phyloP scores from a whole-genome alignment of 2,113 vertebrate species.

The Clarias magur region DNA sequence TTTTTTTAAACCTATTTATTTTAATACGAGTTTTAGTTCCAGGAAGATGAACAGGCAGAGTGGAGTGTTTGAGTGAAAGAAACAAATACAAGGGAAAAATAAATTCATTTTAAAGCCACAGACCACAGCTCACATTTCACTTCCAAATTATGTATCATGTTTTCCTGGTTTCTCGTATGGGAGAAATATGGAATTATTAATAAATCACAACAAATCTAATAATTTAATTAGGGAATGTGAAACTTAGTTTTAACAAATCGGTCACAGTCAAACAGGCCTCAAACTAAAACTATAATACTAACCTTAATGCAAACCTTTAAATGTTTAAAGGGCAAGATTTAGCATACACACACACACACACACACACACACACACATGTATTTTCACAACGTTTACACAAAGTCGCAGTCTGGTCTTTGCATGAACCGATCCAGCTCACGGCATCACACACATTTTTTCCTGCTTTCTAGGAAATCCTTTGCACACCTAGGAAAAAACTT shows the following conservation, averaged over 20 bases:
- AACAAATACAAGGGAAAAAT: slow-evolving; percentile 45
- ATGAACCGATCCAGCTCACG: neutral
- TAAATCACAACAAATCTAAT: neutral
- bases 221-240: neutral
- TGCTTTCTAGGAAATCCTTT: neutral
- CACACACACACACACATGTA: too few species aligned
- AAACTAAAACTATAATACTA: neutral
- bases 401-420: neutral
- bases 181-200: neutral
- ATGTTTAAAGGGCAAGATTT: too few species aligned
- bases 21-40: neutral
- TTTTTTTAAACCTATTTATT: slow-evolving; percentile 27
- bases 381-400: neutral
- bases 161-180: neutral
- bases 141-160: neutral
- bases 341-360: too few species aligned
- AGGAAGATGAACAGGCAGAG: slow-evolving; percentile 26
- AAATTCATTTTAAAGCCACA: slow-evolving; percentile 55
- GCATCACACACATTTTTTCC: neutral
- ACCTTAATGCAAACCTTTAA: slow-evolving; percentile 6
- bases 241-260: neutral
- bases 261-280: neutral
- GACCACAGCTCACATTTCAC: slow-evolving; percentile 38
- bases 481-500: neutral
- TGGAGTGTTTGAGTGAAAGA: slow-evolving; percentile 35